Evolutionary conservation across 2,113 vertebrate species (phyloP).

Genomic region (Sarotherodon lohbergeri): DNA sequence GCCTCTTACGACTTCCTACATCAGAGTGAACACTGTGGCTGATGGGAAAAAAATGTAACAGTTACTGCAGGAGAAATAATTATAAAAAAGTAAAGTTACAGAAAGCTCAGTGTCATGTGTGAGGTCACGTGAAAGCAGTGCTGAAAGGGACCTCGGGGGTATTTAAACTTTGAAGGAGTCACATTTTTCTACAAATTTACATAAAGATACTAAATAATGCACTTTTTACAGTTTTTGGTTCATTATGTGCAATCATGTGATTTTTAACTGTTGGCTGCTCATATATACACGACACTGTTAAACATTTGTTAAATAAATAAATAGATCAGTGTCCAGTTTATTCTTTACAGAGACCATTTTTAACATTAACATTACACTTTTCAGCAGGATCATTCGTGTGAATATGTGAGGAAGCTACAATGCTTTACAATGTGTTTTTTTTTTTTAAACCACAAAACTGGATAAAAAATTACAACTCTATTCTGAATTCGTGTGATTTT

Average conservation of each 20-base stretch:
- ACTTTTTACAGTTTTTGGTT: background rate
- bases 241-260: background rate
- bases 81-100: background rate
- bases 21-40: background rate
- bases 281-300: background rate
- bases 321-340: background rate
- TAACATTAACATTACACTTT: background rate
- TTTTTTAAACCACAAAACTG: background rate
- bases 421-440: background rate
- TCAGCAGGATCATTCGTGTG: background rate
- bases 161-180: background rate
- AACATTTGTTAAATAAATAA: background rate
- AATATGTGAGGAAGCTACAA: background rate
- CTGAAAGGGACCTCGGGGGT: background rate
- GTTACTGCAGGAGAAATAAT: background rate
- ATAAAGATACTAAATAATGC: background rate
- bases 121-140: background rate
- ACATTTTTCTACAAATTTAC: background rate
- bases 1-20: background rate
- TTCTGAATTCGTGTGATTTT: background rate
- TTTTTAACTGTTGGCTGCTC: background rate
- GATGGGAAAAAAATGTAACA: background rate
- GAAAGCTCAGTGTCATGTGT: background rate
- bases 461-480: background rate
- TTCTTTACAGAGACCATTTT: background rate